Evolutionary conservation across 2,797 vertebrate genomes (phyloP), one percentile per base, ranked within the genome.

Genomic region (Microchirus variegatus): DNA sequence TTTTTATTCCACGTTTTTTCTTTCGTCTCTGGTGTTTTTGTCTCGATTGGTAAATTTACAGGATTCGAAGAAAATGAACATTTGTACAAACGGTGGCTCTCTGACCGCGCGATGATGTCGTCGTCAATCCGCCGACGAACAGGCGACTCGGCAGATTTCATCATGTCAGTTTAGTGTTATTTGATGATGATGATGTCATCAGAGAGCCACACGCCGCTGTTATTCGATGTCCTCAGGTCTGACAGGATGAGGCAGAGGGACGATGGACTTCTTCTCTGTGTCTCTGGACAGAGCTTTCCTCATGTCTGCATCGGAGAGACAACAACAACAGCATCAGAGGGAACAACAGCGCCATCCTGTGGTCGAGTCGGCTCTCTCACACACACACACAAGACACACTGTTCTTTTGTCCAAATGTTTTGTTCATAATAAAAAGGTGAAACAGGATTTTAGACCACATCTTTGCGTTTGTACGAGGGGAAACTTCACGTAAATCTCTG

Each of bases 221-320:
- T 95, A 98, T 93, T 99, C 97, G 4, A 96, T 98, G 80, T 98
- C 96, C 74, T 99, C 96, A 0, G 97, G 97, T 73, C 97, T 89
- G 78, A 99, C 96, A 0, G 96, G 97, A 66, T 99, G 96, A 0
- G 96, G 97, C 73, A 98, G 86, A 0, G 96, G 97, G 83, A 98
- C 87, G 84, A 98, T 96, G 0, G 96, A 99, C 89, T 98, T 98
- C 92, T 96, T 99, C 84, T 99, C 96, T 0, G 91, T 91, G 90
- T 99, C 97, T 82, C 96, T 93, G 67, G 96, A 97, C 84, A 99
- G 90, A 42, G 97, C 96, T 84, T 99, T 98, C 83, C 96, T 95
- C 96, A 97, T 99, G 77, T 98, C 97, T 99, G 90, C 54, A 72
- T 38, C 2, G 13, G 26, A n/a, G 22, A 8, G 7, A 10, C 11